Base-by-base conservation (phyloP, 2,888 invertebrate genomes). In the Melinaea marsaeus region DNA sequence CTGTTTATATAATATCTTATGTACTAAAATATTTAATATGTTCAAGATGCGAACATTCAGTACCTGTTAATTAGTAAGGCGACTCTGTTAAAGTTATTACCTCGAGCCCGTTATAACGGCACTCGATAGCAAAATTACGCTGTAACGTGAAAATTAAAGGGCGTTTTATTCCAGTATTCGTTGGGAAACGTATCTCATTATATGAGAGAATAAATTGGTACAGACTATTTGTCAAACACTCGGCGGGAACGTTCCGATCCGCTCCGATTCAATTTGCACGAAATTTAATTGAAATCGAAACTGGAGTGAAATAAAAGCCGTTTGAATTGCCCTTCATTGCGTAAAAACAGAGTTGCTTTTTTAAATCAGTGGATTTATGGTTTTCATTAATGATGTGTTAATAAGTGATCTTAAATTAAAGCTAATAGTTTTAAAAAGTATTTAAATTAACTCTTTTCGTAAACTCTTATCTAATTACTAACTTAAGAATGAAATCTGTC, bases 171-270 rank as follows among this genome's bases (percentile, higher is more conserved):
- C 74, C 73, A 79, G 79, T 79, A 78, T 79, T 84, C 78, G 77
- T 79, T 77, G 74, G 75, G 76, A 80, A 82, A 80, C 84, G 84
- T 84, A 85, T 84, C 86, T 86, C 88, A 88, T 90, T 88, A 87
- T 82, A 78, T 79, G 79, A 80, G 78, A 76, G 80, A 84, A 86
- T 88, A 86, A 87, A 89, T 88, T 85, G 85, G 80, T 80, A 72
- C 79, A 74, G 83, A 83, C 83, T 90, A 85, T 90, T 89, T 90
- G 90, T 83, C 80, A 83, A 89, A 83, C 88, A 88, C 89, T 90
- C 82, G 81, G 83, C 78, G 78, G 78, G 76, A 77, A 75, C 80
- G 80, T 71, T 75, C 77, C 79, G 81, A 84, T 82, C 79, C 81
- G 76, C 72, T 79, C 78, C 79, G 79, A 87, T 86, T 88, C 87